Percentiles rank a stretch among this genome's conserved stretches.
Conservation (phyloP, 1,140 invertebrate genomes). For the Andrena cerasifolii region DNA sequence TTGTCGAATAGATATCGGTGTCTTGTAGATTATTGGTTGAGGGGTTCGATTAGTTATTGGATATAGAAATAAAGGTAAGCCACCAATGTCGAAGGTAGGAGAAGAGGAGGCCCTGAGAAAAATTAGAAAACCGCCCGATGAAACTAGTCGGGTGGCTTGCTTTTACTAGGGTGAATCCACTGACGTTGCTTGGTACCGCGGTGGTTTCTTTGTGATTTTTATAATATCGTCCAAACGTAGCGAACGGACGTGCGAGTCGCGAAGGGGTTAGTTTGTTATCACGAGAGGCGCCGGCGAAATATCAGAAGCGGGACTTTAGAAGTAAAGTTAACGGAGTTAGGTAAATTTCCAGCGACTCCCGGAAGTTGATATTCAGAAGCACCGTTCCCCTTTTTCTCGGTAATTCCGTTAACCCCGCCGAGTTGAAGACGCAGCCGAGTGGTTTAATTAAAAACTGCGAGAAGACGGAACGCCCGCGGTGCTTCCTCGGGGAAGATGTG, state of each 20-base stretch:
- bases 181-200: too few relatives aligned
- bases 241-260: not conserved
- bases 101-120: too few relatives aligned
- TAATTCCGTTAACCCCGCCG: constrained; percentile 33
- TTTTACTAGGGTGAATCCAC: too few relatives aligned
- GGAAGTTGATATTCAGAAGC: constrained; percentile 44
- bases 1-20: too few relatives aligned
- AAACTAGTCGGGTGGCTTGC: too few relatives aligned
- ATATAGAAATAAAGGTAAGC: too few relatives aligned
- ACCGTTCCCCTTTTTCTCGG: constrained; percentile 27
- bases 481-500: too few relatives aligned
- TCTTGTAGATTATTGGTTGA: too few relatives aligned
- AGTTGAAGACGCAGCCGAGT: not conserved
- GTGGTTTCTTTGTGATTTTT: too few relatives aligned
- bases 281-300: constrained; percentile 7
- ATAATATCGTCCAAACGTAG: not conserved
- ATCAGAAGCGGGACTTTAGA: constrained; percentile 20
- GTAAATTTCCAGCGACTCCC: constrained; percentile 18
- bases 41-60: too few relatives aligned
- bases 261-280: constrained; percentile 36
- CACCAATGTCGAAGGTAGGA: too few relatives aligned
- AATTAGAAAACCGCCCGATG: too few relatives aligned
- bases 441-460: constrained; percentile 42
- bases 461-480: not conserved
- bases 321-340: constrained; percentile 40